phyloP scores from a whole-genome alignment of 1,140 invertebrate species.

The Frieseomelitta varia region DNA sequence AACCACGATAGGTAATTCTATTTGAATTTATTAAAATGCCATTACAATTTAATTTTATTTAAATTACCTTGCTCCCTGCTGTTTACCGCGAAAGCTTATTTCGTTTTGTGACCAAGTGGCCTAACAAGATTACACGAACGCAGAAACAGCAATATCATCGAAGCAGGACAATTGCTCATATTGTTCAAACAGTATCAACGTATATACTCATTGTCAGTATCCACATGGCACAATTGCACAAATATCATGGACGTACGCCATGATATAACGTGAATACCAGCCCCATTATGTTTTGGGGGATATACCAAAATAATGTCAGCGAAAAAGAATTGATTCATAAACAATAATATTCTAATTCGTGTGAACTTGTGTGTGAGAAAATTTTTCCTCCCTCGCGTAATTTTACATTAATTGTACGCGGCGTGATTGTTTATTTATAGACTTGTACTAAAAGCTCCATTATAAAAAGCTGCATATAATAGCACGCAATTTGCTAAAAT shows the following conservation, averaged over 20 bases:
- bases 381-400: no score
- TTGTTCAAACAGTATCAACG: not conserved
- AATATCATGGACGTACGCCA: not conserved
- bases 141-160: not conserved
- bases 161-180: not conserved
- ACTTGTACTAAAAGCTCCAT: no score
- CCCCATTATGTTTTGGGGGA: not conserved
- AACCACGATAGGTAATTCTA: no score
- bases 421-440: no score
- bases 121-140: not conserved
- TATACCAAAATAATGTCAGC: no score
- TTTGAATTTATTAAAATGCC: no score
- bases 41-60: no score
- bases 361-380: not conserved
- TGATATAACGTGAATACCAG: not conserved
- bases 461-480: no score
- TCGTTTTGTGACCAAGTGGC: not conserved
- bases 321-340: not conserved
- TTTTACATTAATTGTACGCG: no score
- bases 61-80: not conserved
- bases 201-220: not conserved
- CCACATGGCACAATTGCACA: not conserved
- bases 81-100: not conserved
- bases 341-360: not conserved
- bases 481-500: no score